Evolutionary conservation across 2,113 vertebrate genomes (phyloP).

Genomic region (crab-eating macaque (Macaca fascicularis)): T2T-MFA8v1.1 NC_088376.1:74455001-74455500

Average conservation of each 20-base stretch:
- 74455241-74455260: not conserved
- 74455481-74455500: not conserved
- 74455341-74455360: rapidly evolving
- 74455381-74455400: not conserved
- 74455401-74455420: not conserved
- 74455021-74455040: not conserved
- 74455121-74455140: not conserved
- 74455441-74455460: not conserved
- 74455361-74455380: not conserved
- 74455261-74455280: not conserved
- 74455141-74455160: not conserved
- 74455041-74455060: not conserved
- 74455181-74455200: not conserved
- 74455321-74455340: not conserved
- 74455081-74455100: not conserved
- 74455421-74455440: not conserved
- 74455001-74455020: not conserved
- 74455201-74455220: not conserved
- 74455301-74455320: not conserved
- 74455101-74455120: not conserved
- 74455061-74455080: not conserved
- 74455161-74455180: not conserved
- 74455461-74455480: not conserved
- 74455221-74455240: not conserved
- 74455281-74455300: no score